These are phyloP conservation scores for Akabosia matsudoensis DNA, from an alignment of 1,140 invertebrate genomes.

Conservation along the genomic window DNA sequence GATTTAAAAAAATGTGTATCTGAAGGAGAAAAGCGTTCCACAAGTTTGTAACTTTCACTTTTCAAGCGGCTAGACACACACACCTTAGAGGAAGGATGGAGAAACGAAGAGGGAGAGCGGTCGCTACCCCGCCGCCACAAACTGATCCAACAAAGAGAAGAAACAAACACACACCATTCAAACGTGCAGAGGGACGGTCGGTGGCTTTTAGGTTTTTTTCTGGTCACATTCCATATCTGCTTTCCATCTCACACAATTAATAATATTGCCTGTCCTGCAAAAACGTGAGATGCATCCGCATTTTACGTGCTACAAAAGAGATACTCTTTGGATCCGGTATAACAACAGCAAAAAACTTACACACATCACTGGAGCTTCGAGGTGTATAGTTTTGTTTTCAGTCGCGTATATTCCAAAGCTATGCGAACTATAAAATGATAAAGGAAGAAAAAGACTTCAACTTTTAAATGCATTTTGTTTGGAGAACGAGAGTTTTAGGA, in stretches of 20 bases:
- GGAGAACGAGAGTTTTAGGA: not conserved
- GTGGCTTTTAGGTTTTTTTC: not conserved
- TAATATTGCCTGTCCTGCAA: conserved; percentile 45
- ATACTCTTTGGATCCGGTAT: too few species aligned
- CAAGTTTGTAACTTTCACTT: not conserved
- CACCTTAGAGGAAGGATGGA: conserved; percentile 4
- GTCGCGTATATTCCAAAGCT: too few species aligned
- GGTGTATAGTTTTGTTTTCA: too few species aligned
- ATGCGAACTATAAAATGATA: not conserved
- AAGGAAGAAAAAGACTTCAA: not conserved
- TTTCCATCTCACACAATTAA: conserved; percentile 44
- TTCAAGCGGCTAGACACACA: not conserved
- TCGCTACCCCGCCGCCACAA: too few species aligned
- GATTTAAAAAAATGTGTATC: not conserved
- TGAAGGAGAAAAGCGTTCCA: not conserved
- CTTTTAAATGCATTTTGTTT: not conserved
- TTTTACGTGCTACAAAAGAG: too few species aligned
- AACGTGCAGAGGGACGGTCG: not conserved
- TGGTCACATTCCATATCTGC: conserved; percentile 44
- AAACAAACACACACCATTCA: not conserved
- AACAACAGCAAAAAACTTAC: too few species aligned
- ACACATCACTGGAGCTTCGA: too few species aligned
- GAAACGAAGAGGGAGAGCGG: not conserved
- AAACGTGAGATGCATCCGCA: conserved; percentile 47
- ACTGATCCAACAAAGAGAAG: not conserved